These are phyloP conservation scores for Syngnathus scovelli DNA, from an alignment of 2,113 vertebrate genomes.

Conservation along the genomic window DNA sequence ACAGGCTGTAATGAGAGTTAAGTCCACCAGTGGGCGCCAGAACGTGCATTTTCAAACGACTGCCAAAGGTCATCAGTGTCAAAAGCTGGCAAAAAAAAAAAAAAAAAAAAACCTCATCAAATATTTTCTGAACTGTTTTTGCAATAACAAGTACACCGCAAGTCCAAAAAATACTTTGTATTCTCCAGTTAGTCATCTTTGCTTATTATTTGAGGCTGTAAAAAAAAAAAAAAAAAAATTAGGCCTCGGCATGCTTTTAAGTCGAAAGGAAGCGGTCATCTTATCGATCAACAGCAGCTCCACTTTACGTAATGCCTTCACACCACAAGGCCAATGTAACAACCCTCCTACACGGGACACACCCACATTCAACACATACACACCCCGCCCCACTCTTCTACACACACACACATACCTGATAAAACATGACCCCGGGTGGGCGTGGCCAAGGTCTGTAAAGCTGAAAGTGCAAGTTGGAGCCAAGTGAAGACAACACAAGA, in stretches of 20 bases:
- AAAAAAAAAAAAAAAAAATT: background rate
- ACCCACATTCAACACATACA: background rate
- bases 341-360: background rate
- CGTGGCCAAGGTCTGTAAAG: background rate
- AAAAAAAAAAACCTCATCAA: background rate
- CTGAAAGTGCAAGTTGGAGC: background rate
- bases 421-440: background rate
- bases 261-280: background rate
- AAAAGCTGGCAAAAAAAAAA: background rate
- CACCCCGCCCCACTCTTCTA: background rate
- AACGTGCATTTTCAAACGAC: background rate
- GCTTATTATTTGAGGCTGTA: background rate
- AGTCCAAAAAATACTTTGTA: background rate
- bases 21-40: background rate
- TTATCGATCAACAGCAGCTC: background rate
- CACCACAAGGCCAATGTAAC: background rate
- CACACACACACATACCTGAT: background rate
- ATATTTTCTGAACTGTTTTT: background rate
- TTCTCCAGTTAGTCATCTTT: background rate
- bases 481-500: background rate
- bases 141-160: background rate
- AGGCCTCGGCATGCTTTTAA: background rate
- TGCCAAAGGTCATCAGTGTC: background rate
- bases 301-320: background rate
- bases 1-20: background rate